Conservation (phyloP, 2,888 invertebrate species). For the Epirrita christyi region DNA sequence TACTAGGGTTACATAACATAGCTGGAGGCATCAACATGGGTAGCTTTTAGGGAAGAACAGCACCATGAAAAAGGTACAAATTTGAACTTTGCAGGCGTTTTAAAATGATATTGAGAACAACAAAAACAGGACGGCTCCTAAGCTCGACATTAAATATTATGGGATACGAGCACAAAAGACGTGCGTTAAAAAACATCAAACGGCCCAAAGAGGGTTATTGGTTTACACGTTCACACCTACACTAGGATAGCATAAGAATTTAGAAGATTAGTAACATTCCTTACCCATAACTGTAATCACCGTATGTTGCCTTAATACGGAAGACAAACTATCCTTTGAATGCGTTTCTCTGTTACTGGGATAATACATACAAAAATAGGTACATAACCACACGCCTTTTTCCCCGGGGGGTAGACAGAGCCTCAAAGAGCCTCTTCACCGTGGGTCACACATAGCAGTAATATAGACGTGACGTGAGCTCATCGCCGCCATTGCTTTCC, state of each 20-base stretch:
- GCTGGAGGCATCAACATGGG: constrained; percentile 29
- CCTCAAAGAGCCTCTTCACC: too few relatives aligned
- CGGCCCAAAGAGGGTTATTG: constrained; percentile 36
- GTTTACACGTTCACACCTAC: constrained; percentile 53
- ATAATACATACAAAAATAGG: too few relatives aligned
- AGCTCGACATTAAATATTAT: constrained; percentile 23
- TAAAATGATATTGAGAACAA: constrained; percentile 14
- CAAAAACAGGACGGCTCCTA: constrained; percentile 23
- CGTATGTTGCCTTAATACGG: background rate
- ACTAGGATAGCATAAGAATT: constrained; percentile 40
- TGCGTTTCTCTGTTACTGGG: too few relatives aligned
- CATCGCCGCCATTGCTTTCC: too few relatives aligned
- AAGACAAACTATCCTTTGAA: background rate
- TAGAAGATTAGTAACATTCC: constrained; percentile 6
- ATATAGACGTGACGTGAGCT: too few relatives aligned
- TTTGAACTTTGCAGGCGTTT: constrained; percentile 1
- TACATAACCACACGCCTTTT: too few relatives aligned
- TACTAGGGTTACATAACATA: constrained; percentile 45
- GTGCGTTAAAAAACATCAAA: constrained; percentile 32
- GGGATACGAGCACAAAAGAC: constrained; percentile 18
- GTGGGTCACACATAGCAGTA: too few relatives aligned
- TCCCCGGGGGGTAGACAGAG: too few relatives aligned
- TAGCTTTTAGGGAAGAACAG: constrained; percentile 14
- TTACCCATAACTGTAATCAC: background rate
- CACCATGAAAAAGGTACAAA: constrained; percentile 12